phyloP scores from a whole-genome alignment of 2,888 invertebrate genomes.

The Oscheius sp. region DNA sequence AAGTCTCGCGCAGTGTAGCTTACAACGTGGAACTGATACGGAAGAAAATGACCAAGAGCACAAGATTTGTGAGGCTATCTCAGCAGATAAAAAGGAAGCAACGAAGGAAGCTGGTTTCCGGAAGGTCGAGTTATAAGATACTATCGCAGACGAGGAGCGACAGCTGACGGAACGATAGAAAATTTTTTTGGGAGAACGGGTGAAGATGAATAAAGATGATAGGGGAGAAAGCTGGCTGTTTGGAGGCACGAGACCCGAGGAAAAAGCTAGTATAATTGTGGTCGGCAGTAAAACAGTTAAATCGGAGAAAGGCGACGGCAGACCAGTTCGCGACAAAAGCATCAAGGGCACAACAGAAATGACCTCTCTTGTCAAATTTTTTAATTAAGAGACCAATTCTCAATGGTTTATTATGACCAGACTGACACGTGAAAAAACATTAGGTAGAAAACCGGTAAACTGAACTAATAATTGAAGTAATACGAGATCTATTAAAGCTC shows the following conservation, averaged over 20 bases:
- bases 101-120: conserved; percentile 22
- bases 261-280: conserved; percentile 23
- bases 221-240: background rate
- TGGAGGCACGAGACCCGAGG: background rate
- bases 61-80: background rate
- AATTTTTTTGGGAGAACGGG: background rate
- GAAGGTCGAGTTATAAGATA: conserved; percentile 27
- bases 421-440: too few relatives aligned
- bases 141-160: conserved; percentile 9
- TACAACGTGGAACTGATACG: conserved; percentile 17
- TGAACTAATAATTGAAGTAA: too few relatives aligned
- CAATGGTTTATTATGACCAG: too few relatives aligned
- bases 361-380: conserved; percentile 13
- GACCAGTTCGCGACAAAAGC: conserved; percentile 27
- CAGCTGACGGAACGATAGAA: conserved; percentile 14
- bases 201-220: conserved; percentile 4
- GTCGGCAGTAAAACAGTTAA: conserved; percentile 29
- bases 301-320: conserved; percentile 6
- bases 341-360: conserved; percentile 30
- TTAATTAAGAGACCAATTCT: background rate
- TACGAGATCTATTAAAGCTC: too few relatives aligned
- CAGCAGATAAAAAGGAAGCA: background rate
- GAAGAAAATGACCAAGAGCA: background rate
- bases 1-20: background rate
- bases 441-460: too few relatives aligned